Base-by-base conservation (phyloP, 1,140 invertebrate species). In the Camponotus pennsylvanicus region DNA sequence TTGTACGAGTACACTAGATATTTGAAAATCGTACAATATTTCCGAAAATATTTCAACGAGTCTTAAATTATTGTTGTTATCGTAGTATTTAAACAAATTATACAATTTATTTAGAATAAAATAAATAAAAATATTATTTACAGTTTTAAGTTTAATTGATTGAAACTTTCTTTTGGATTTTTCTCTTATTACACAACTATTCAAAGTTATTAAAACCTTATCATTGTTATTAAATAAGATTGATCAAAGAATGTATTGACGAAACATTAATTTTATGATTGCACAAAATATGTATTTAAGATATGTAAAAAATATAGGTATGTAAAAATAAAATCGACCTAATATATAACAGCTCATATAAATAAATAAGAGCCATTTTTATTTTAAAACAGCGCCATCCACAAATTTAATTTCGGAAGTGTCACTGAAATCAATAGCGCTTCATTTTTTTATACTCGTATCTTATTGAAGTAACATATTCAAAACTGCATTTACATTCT, bases 11-110 rank as follows among this genome's bases (percentile, higher is more conserved):
- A 40, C 37, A 40, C 49, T 55, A 52, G 52, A 52, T 66, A 45
- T 27, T 52, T 21, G 34, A 61, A 61, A 76, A 79, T 67, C 13
- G 42, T 79, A 67, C 7, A 52, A 63, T 27, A 21, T 34, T 66
- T 66, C 11, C 5, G 40, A 18, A 11, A 18, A 77, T 66, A 61
- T 40, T 45, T 66, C 59, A 15, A 61, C 21, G 59, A 11, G 42
- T 21, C 21, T 3, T 27, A 21, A 61, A 61, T 76, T 42, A 27
- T 76, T 40, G 15, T 42, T 57, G 34, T 32, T 61, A 42, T 42
- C 55, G 55, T 55, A 61, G n/a, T 61, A 76, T 76, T 40, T 59
- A 32, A 21, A 27, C 13, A 75, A 34, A 11, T n/a, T n/a, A 59
- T 9, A 59, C 7, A 59, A 9, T 2, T 59, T 21, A 21, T 9